A percentile compares a stretch with the other conserved stretches of the same genome.
phyloP scores from a whole-genome alignment of 2,113 vertebrate species.

The Solea solea region DNA sequence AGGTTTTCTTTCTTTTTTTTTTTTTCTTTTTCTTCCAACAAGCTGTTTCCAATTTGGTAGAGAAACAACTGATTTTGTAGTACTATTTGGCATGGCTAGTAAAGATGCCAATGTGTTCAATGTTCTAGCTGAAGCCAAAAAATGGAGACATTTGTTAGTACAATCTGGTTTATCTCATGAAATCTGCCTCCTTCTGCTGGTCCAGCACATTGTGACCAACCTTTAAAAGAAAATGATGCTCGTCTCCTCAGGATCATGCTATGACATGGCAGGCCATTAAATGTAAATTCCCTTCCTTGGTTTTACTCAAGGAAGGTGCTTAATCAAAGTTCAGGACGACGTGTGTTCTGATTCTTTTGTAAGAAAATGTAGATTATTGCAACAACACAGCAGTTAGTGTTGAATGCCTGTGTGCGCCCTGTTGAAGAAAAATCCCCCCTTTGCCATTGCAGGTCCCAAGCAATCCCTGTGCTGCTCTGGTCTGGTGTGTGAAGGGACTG shows the following conservation, averaged over 20 bases:
- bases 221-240: conserved; percentile 31
- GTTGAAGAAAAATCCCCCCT: conserved; percentile 45
- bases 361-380: conserved; percentile 29
- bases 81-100: conserved; percentile 51
- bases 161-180: conserved; percentile 58
- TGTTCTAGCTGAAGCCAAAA: conserved; percentile 74
- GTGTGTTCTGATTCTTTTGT: conserved; percentile 54
- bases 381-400: conserved; percentile 36
- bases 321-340: conserved; percentile 54
- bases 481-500: conserved; percentile 63
- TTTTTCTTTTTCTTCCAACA: conserved; percentile 27
- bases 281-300: conserved; percentile 44
- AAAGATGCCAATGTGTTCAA: conserved; percentile 55
- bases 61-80: conserved; percentile 46
- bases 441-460: conserved; percentile 74
- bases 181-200: conserved; percentile 47
- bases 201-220: conserved; percentile 27
- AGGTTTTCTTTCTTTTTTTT: conserved; percentile 26
- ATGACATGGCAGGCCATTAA: conserved; percentile 57
- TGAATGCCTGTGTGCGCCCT: conserved; percentile 31
- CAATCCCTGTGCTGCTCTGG: conserved; percentile 76
- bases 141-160: conserved; percentile 54
- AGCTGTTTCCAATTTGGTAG: conserved; percentile 28
- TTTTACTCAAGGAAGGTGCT: conserved; percentile 46
- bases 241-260: conserved; percentile 57